Percentiles rank a stretch among this genome's conserved stretches.
phyloP scores from a whole-genome alignment of 2,888 invertebrate genomes.

The Pharmacophagus antenor region DNA sequence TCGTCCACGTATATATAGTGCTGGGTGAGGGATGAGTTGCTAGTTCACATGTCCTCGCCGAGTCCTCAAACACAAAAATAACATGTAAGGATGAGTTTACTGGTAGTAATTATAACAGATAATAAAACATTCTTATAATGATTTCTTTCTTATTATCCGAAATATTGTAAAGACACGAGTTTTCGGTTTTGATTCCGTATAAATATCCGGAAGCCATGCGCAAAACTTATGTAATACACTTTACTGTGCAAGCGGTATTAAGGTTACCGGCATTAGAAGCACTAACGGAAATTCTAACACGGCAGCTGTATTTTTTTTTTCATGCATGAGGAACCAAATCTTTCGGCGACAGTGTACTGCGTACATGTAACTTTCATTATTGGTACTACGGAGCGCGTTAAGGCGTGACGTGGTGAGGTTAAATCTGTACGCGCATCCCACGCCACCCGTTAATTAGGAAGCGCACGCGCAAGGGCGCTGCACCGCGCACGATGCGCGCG shows the following conservation, averaged over 20 bases:
- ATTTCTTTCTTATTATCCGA: neutral
- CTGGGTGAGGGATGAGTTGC: no score
- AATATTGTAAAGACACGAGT: neutral
- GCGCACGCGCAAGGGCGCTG: slow-evolving; percentile 72
- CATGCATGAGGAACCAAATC: neutral
- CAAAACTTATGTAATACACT: neutral
- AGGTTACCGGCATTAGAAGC: neutral
- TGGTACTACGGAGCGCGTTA: slow-evolving; percentile 40
- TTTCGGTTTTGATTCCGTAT: neutral
- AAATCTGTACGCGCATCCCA: slow-evolving; percentile 66
- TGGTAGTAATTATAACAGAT: no score
- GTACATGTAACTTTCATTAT: neutral
- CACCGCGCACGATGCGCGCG: slow-evolving; percentile 54
- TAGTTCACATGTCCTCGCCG: no score
- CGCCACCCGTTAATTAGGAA: slow-evolving; percentile 73
- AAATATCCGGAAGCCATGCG: neutral
- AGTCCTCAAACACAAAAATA: no score
- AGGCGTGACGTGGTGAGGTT: slow-evolving; percentile 65
- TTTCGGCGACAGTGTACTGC: neutral
- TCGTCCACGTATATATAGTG: no score
- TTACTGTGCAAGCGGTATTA: neutral
- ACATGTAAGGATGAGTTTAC: no score
- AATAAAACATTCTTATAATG: no score
- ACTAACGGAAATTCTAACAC: neutral
- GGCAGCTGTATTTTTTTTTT: neutral